Evolutionary conservation across 2,113 vertebrate species (phyloP).

Genomic region (Pelodiscus sinensis): DNA sequence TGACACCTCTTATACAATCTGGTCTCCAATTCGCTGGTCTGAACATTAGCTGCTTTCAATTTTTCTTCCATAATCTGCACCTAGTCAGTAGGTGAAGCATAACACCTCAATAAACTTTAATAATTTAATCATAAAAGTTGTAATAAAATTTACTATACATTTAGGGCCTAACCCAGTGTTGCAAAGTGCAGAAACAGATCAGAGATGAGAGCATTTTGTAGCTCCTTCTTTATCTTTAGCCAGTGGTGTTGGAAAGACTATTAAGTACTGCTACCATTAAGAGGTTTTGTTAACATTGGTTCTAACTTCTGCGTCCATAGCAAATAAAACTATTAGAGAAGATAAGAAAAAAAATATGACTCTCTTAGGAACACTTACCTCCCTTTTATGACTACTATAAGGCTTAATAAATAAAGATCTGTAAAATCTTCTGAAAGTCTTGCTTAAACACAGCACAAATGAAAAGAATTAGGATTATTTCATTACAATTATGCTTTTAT

Average conservation of each 20-base stretch:
- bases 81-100: conserved; percentile 75
- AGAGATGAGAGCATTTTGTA: not conserved
- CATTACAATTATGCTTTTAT: not conserved
- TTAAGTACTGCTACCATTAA: not conserved
- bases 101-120: conserved; percentile 9
- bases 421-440: not conserved
- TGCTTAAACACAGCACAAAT: not conserved
- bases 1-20: conserved; percentile 90
- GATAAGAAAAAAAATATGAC: not conserved
- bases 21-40: conserved; percentile 89
- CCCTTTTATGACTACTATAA: not conserved
- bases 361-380: not conserved
- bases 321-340: not conserved
- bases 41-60: conserved; percentile 89
- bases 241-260: not conserved
- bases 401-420: not conserved
- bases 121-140: not conserved
- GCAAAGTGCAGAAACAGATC: not conserved
- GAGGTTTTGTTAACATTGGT: not conserved
- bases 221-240: not conserved
- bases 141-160: not conserved
- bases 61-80: conserved; percentile 97
- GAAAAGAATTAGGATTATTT: not conserved
- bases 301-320: not conserved
- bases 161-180: not conserved